Evolutionary conservation across 1,140 invertebrate species (phyloP).

Genomic region (Lucilia cuprina): DNA sequence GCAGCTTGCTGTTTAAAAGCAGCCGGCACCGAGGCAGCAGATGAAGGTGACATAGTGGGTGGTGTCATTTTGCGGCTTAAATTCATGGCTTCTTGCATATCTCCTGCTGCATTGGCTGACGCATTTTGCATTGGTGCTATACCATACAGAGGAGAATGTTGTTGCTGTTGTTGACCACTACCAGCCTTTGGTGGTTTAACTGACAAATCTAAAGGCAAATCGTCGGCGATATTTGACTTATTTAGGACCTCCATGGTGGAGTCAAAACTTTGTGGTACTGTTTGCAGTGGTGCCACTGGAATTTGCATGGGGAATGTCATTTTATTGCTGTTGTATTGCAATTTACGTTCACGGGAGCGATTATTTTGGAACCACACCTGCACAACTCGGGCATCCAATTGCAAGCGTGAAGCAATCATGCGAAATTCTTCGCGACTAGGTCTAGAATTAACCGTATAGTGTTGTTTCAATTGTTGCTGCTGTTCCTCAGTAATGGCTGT

Average conservation of each 20-base stretch:
- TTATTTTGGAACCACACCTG: slow-evolving; percentile 99
- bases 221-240: slow-evolving; percentile 61
- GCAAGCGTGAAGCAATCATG: slow-evolving; percentile 86
- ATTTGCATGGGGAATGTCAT: slow-evolving; percentile 24
- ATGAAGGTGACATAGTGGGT: slow-evolving; percentile 58
- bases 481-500: slow-evolving; percentile 95
- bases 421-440: slow-evolving; percentile 93
- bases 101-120: slow-evolving; percentile 46
- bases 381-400: slow-evolving; percentile 90
- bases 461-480: slow-evolving; percentile 83
- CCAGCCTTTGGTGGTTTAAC: slow-evolving; percentile 71
- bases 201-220: slow-evolving; percentile 88
- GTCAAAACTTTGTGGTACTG: background rate
- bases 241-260: background rate
- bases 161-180: slow-evolving; percentile 64
- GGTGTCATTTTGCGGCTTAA: slow-evolving; percentile 69
- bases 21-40: slow-evolving; percentile 64
- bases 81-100: slow-evolving; percentile 72
- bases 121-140: slow-evolving; percentile 54
- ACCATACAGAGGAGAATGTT: slow-evolving; percentile 68
- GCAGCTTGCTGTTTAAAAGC: slow-evolving; percentile 46
- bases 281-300: background rate
- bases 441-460: slow-evolving; percentile 88
- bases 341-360: slow-evolving; percentile 86
- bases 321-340: slow-evolving; percentile 55